Percentiles rank a stretch among this genome's conserved stretches.
phyloP scores from a whole-genome alignment of 2,888 invertebrate species.

The Clostera curtula region DNA sequence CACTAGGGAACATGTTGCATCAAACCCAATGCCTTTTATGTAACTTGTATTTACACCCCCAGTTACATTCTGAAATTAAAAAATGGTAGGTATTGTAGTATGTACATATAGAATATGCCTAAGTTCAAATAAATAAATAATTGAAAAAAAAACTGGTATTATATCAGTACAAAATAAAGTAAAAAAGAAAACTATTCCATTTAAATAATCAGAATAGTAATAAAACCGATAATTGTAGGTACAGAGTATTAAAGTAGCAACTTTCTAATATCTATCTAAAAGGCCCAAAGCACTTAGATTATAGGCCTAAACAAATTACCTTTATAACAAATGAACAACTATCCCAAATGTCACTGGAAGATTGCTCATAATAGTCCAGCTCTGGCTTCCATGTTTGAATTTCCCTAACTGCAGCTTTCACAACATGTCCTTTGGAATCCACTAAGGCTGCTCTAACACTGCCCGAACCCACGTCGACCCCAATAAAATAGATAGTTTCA shows the following conservation, averaged over 20 bases:
- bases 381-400: conserved; percentile 87
- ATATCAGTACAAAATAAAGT: too few species aligned
- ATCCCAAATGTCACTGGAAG: conserved; percentile 91
- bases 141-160: too few species aligned
- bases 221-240: too few species aligned
- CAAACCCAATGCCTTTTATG: conserved; percentile 94
- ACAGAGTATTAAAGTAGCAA: too few species aligned
- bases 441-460: conserved; percentile 92
- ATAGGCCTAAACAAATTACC: conserved; percentile 72
- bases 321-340: conserved; percentile 83
- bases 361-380: conserved; percentile 90
- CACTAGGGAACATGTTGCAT: conserved; percentile 96
- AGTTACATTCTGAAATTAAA: conserved; percentile 74
- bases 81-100: neutral
- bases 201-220: too few species aligned
- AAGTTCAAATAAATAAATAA: conserved; percentile 1
- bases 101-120: neutral
- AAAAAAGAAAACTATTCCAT: too few species aligned
- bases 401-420: conserved; percentile 76
- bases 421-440: conserved; percentile 78
- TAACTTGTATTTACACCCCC: conserved; percentile 61
- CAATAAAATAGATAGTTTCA: conserved; percentile 77
- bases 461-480: conserved; percentile 95
- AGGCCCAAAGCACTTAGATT: too few species aligned
- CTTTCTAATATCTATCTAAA: too few species aligned